Evolutionary conservation across 2,888 invertebrate genomes (phyloP).

Genomic region (Eupithecia pulchellata): DNA sequence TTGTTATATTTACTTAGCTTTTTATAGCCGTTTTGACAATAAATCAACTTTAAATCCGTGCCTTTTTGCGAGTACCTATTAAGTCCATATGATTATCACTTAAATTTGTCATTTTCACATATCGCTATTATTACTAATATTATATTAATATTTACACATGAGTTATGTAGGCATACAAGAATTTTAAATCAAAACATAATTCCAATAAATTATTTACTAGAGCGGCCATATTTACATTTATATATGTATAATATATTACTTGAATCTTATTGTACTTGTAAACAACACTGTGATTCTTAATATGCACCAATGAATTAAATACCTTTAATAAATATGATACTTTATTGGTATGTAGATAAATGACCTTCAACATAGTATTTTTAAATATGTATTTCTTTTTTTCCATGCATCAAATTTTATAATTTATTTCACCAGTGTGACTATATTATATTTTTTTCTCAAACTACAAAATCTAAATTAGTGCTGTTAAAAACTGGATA

Average conservation of each 20-base stretch:
- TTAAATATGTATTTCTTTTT: not conserved
- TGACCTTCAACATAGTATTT: not conserved
- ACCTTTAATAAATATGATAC: not conserved
- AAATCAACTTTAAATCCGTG: not conserved
- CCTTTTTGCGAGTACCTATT: not conserved
- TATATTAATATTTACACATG: not conserved
- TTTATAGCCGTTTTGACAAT: not conserved
- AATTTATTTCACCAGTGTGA: too few relatives aligned
- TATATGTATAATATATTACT: too few relatives aligned
- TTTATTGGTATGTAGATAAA: not conserved
- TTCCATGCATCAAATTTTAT: not conserved
- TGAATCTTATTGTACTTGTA: too few relatives aligned
- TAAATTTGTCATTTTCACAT: not conserved
- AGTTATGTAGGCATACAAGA: not conserved
- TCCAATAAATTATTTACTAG: not conserved
- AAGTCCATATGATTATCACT: not conserved
- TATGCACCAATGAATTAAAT: not conserved
- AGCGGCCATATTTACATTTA: not conserved
- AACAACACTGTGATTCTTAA: too few relatives aligned
- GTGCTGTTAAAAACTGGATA: not conserved
- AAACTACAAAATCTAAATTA: constrained; percentile 10
- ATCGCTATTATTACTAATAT: too few relatives aligned
- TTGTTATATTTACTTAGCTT: not conserved
- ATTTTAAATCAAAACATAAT: not conserved
- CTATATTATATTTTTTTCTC: too few relatives aligned